Evolutionary conservation across 2,888 invertebrate genomes (phyloP), one percentile per base, ranked within the genome.

Genomic region (Macrophya annulata): DNA sequence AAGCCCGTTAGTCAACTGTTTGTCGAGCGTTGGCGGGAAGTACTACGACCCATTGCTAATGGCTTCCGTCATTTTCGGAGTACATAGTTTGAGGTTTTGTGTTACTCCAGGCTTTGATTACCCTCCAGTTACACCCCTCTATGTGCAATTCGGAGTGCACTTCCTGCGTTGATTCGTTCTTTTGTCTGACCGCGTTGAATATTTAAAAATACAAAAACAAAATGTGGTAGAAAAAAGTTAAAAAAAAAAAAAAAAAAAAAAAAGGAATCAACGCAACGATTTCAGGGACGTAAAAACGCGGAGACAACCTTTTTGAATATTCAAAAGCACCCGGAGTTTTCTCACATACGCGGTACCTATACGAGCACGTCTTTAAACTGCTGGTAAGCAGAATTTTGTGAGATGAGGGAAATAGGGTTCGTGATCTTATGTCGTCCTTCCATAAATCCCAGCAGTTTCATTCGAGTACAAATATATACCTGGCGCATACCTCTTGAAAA

Each of bases 1-100:
- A 84, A 79, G 83, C 71, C 82, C 82, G 83, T 86, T 84, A 82
- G 86, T 86, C 85, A 88, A 87, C 87, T 90, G 89, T 90, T 90
- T 88, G 89, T 89, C 88, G 89, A 89, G 86, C 84, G 65, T 77
- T 85, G 81, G 85, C 9, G 84, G 87, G 85, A 86, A 86, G 79
- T 86, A 86, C 74, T 84, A 85, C 12, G 77, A 40, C 84, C 77
- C 83, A 85, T 68, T 25, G 68, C 83, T 83, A 83, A 83, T 83
- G 83, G 68, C 37, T 83, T 83, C 48, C 68, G 68, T 65, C 71
- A 71, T 83, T 83, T 77, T 81, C 59, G 40, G 5, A 62, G 37
- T 37, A 37, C 37, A 68, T 31, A 68, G 68, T 31, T 68, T 68
- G 68, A 68, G 68, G 37, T 74, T 74, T 43, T 74, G 21, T 45